These are phyloP conservation scores for Cynaeus angustus DNA, from an alignment of 2,888 invertebrate genomes.

Conservation along the genomic window DNA sequence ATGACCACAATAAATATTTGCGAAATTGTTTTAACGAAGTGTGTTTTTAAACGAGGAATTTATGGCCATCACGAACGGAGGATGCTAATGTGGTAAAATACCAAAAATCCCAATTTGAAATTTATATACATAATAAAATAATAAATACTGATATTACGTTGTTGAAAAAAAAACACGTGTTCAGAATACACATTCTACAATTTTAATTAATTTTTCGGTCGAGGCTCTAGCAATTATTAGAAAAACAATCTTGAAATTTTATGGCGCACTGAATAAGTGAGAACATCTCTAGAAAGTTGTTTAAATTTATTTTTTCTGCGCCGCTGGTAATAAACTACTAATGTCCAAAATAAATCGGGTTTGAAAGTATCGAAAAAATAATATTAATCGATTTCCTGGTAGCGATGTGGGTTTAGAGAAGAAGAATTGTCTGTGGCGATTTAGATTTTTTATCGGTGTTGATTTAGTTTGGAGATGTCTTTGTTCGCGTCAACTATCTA, in stretches of 20 bases:
- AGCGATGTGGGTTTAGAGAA: too few species aligned
- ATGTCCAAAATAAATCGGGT: too few species aligned
- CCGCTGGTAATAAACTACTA: too few species aligned
- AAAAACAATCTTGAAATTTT: slow-evolving; percentile 1
- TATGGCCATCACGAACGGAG: slow-evolving; percentile 29
- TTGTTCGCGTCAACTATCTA: background rate
- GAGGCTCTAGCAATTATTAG: slow-evolving; percentile 13
- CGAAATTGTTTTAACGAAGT: slow-evolving; percentile 20
- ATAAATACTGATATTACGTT: slow-evolving; percentile 24
- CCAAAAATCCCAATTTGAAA: slow-evolving; percentile 34
- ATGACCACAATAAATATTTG: slow-evolving; percentile 24
- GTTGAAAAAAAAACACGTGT: slow-evolving; percentile 28
- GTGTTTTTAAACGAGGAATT: slow-evolving; percentile 22
- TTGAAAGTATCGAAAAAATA: too few species aligned
- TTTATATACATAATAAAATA: slow-evolving; percentile 41
- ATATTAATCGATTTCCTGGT: too few species aligned
- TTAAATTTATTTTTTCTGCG: too few species aligned
- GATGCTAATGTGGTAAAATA: slow-evolving; percentile 24
- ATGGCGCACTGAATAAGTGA: too few species aligned
- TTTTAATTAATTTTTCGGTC: slow-evolving; percentile 26
- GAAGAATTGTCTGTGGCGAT: too few species aligned
- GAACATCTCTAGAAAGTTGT: too few species aligned
- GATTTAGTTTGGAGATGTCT: too few species aligned
- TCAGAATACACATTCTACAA: slow-evolving; percentile 5
- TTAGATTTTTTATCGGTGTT: too few species aligned